Base-by-base conservation (phyloP, 1,140 invertebrate species). In the Leptoteleia sp. region DNA sequence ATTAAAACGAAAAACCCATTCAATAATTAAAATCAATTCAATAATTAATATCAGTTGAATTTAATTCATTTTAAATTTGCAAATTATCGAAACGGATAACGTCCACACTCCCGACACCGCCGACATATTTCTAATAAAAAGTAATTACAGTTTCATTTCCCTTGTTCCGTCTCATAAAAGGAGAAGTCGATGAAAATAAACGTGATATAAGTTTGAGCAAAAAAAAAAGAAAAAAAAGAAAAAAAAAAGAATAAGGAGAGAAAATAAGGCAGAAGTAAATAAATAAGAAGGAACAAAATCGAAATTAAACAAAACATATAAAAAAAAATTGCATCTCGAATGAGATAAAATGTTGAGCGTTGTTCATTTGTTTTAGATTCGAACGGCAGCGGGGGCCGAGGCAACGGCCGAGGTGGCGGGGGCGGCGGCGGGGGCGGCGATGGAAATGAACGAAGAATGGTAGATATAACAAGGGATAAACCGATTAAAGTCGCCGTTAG, bases 391-490 rank as follows among this genome's bases (percentile, higher is more conserved):
- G 75, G 57, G 1, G 85, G 75, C 8, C 61, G 78, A 4, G 82
- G 85, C 52, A 84, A 86, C 22, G 79, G 76, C 12, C 67, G 79
- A 9, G 71, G 80, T 3, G 68, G 76, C 43, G 80, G 81, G 29
- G 71, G 79, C 11, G 81, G 81, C 15, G 64, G 45, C 11, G 85
- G 75, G 8, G 72, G 76, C 11, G 81, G 83, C 67, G 85, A 87
- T 52, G 80, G 83, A 61, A 82, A 81, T 52, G 85, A 92, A 76
- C 86, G 92, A 77, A 91, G 93, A 85, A 94, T 94, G 93, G 85
- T 95, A 80, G 95, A 96, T 88, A 95, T 96, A 79, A 95, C 95
- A 37, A 91, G 94, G 80, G 95, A 96, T 81, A 96, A 96, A 88
- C 94, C 94, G 3, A 93, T 96, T 78, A 93, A 94, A 82, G 93